phyloP scores from a whole-genome alignment of 2,797 vertebrate genomes.

The Helostoma temminkii region DNA sequence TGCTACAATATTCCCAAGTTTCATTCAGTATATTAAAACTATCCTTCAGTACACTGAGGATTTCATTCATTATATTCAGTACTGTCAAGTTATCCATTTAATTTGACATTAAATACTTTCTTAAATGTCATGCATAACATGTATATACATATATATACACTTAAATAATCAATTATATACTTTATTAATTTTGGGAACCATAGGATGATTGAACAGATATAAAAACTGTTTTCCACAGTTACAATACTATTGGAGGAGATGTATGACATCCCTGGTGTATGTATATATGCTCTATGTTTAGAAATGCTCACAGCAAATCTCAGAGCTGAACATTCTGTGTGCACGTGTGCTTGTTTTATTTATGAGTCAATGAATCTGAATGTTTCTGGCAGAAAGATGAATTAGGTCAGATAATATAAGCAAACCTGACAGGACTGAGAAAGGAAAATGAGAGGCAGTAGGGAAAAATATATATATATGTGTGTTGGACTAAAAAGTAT shows the following conservation, averaged over 20 bases:
- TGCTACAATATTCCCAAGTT: too few relatives aligned
- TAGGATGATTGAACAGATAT: not conserved
- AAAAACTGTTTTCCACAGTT: not conserved
- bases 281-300: slow-evolving; percentile 17
- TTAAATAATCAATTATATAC: too few relatives aligned
- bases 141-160: too few relatives aligned
- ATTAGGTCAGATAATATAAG: slow-evolving; percentile 48
- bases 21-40: too few relatives aligned
- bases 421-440: slow-evolving; percentile 1
- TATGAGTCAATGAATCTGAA: slow-evolving; percentile 31
- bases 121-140: too few relatives aligned
- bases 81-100: too few relatives aligned
- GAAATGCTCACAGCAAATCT: not conserved
- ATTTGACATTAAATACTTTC: too few relatives aligned
- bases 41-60: too few relatives aligned
- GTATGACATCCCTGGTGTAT: not conserved
- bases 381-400: slow-evolving; percentile 29
- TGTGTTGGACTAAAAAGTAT: slow-evolving; percentile 3
- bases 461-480: not conserved
- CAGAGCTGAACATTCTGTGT: slow-evolving; percentile 2
- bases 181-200: not conserved
- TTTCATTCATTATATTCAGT: too few relatives aligned
- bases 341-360: slow-evolving; percentile 14
- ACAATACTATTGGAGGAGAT: too few relatives aligned
- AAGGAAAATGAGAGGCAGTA: not conserved